Conservation (phyloP, 1,140 invertebrate species). For the Aleiodes sp. region DNA sequence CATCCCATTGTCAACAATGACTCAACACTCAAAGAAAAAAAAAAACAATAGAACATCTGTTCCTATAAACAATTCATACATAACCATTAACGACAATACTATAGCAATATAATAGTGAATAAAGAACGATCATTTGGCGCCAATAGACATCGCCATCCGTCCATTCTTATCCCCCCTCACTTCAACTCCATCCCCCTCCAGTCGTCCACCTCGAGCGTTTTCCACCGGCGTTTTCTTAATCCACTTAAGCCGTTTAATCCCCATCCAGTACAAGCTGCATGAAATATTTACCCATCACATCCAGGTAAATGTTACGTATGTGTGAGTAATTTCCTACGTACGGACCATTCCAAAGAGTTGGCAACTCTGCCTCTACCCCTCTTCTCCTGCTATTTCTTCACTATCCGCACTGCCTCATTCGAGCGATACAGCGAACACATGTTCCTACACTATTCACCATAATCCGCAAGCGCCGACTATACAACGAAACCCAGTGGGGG, state of each 20-base stretch:
- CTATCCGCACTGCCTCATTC: background rate
- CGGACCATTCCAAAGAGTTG: conserved; percentile 9
- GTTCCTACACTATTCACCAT: conserved; percentile 60
- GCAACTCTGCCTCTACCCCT: background rate
- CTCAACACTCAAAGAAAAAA: too few relatives aligned
- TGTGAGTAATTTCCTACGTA: background rate
- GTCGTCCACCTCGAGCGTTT: background rate
- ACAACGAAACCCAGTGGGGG: conserved; percentile 13
- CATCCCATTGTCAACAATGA: too few relatives aligned
- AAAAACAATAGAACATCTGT: background rate
- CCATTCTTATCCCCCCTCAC: too few relatives aligned
- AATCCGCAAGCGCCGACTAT: conserved; percentile 54
- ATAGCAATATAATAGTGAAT: background rate
- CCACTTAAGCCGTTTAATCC: conserved; percentile 63
- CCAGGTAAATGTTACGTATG: background rate
- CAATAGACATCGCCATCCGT: background rate
- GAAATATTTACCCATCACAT: conserved; percentile 61
- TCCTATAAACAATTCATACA: background rate
- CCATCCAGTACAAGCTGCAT: conserved; percentile 56
- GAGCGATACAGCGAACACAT: conserved; percentile 54
- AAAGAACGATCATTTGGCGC: background rate
- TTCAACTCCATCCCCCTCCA: background rate
- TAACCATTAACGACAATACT: background rate
- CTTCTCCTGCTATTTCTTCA: background rate
- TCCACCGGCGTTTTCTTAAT: conserved; percentile 52